Evolutionary conservation across 1,140 invertebrate species (phyloP).

Genomic region (Papilio machaon): DNA sequence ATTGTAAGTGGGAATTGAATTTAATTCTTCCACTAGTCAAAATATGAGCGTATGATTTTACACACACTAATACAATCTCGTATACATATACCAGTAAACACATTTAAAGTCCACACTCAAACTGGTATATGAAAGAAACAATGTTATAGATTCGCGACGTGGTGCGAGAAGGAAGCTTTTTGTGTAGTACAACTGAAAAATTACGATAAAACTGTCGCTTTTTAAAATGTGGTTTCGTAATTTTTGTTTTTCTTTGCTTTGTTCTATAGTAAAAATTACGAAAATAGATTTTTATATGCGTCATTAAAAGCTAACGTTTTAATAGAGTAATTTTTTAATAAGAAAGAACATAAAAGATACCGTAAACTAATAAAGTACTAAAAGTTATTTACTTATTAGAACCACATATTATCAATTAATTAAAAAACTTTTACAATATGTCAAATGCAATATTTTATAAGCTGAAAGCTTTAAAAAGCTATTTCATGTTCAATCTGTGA

Average conservation of each 20-base stretch:
- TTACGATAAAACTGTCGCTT: slow-evolving; percentile 48
- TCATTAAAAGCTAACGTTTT: not conserved
- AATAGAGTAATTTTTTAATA: not conserved
- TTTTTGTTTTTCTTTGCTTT: not conserved
- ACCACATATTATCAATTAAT: not conserved
- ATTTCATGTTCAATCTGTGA: slow-evolving; percentile 44
- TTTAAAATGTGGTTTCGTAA: not conserved
- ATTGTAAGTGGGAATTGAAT: not conserved
- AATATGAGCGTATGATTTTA: slow-evolving; percentile 40
- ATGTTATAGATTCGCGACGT: slow-evolving; percentile 71
- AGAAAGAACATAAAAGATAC: not conserved
- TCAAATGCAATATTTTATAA: not conserved
- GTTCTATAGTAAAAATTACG: not conserved
- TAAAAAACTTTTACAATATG: not conserved
- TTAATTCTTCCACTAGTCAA: not conserved
- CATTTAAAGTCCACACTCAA: slow-evolving; percentile 47
- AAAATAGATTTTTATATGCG: not conserved
- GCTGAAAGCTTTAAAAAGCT: not conserved
- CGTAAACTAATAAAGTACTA: not conserved
- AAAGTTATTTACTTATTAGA: slow-evolving; percentile 1
- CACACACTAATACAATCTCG: slow-evolving; percentile 40
- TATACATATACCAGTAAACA: slow-evolving; percentile 35
- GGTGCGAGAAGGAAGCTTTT: slow-evolving; percentile 64
- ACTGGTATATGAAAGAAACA: slow-evolving; percentile 72
- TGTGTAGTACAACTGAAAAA: slow-evolving; percentile 49